phyloP scores from a whole-genome alignment of 2,797 vertebrate genomes.

The Onychomys arenicola region DNA sequence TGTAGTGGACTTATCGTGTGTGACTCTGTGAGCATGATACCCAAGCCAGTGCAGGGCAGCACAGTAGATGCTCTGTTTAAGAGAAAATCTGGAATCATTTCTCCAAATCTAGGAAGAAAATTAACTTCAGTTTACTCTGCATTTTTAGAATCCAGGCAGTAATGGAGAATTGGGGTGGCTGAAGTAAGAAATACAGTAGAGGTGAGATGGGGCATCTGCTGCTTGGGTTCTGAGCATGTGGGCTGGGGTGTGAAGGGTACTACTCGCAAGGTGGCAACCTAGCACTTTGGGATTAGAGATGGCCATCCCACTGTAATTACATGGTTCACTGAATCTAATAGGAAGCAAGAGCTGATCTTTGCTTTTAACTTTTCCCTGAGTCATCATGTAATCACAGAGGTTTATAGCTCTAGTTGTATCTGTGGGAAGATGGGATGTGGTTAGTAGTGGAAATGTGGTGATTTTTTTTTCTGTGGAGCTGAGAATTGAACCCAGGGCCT shows the following conservation, averaged over 20 bases:
- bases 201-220: no score
- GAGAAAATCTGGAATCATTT: background rate
- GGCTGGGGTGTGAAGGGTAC: background rate
- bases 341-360: slow-evolving; percentile 58
- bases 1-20: background rate
- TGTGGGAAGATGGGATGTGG: background rate
- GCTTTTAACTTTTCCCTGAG: slow-evolving; percentile 55
- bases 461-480: background rate
- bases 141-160: background rate
- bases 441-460: background rate
- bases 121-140: background rate
- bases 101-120: background rate
- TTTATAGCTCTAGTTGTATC: background rate
- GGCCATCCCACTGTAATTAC: slow-evolving; percentile 35
- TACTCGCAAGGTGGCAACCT: background rate
- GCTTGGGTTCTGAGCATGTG: background rate
- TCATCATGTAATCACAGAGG: background rate
- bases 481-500: background rate
- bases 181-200: background rate
- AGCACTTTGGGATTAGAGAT: background rate
- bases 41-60: background rate
- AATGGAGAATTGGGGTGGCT: background rate
- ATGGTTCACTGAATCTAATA: slow-evolving; percentile 63
- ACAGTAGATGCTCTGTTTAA: background rate
- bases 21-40: background rate